Evolutionary conservation across 2,888 invertebrate species (phyloP), one percentile per base, ranked within the genome.

Genomic region (Pristionchus japonicus): DNA sequence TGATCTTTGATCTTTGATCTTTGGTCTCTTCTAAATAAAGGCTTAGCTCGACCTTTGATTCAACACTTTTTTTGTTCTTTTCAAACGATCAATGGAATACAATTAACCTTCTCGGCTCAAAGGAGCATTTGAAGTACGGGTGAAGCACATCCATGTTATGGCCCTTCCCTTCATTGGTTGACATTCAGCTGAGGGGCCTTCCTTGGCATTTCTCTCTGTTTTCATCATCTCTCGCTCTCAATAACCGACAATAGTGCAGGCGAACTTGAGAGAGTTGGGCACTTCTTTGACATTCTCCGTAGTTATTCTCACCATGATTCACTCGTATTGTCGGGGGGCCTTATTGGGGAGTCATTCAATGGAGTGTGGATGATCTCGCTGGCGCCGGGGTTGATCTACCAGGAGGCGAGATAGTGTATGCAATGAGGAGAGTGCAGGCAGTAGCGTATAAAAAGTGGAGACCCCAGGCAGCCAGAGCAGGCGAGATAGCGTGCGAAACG

Each of bases 401-500:
- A 40, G 9, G 3, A 0, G 11, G 27, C 61, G 61, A 61, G 61
- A 61, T 11, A 61, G 15, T 17, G 23, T 61, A 31, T 7, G 67
- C 27, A 67, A 31, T 67, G 67, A 67, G 67, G 49, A 67, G 27
- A 67, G 57, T 57, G n/a, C n/a, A n/a, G n/a, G n/a, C n/a, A n/a
- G n/a, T n/a, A n/a, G n/a, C n/a, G n/a, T n/a, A n/a, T n/a, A n/a
- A n/a, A n/a, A n/a, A n/a, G n/a, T n/a, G n/a, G n/a, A n/a, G n/a
- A n/a, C n/a, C n/a, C n/a, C 61, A n/a, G 27, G 23, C 4, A n/a
- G 61, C 27, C 61, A 64, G 61, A 64, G 70, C 3, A 27, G 47
- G 13, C 77, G 77, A 77, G 77, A 77, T 43, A 77, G n/a, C n/a
- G 15, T 17, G 77, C 37, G 7, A 77, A 77, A 77, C 47, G 43